Evolutionary conservation across 2,888 invertebrate species (phyloP), one percentile per base, ranked within the genome.

Genomic region (Shargacucullia verbasci): DNA sequence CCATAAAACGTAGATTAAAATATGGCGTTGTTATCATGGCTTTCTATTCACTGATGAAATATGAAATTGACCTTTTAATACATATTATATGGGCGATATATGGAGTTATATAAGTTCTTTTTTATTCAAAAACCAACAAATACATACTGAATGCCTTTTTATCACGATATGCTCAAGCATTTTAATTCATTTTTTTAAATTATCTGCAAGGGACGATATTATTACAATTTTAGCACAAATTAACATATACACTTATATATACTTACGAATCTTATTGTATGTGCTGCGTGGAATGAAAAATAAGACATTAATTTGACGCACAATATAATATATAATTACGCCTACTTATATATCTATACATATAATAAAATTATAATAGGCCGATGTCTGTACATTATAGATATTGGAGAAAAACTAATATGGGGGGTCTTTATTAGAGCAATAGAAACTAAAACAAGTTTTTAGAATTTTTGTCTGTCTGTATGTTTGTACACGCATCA

Each of bases 211-310:
- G 13, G 41, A 73, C 70, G 63, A 50, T 55, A 52, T 59, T 72
- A 65, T 78, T 76, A 76, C 73, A 70, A 66, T 60, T 59, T 64
- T 49, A 62, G 46, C 75, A 74, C 75, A 66, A 52, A 38, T 46
- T 29, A 2, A 7, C 13, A 53, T 35, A 59, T 55, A 50, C 46
- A 53, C 46, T 44, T 59, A 25, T 1, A 54, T 57, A 71, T 87
- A 91, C 90, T 89, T 58, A 89, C 90, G 12, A 53, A 49, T 41
- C 34, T 11, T 41, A 59, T 10, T 27, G 50, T 43, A 56, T 58
- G 34, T 6, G 84, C 89, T 89, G 91, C 89, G 57, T 84, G 83
- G 58, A 86, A 89, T 59, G 79, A 84, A 81, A 78, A 53, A 70
- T 47, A 73, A 68, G 35, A 41, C 5, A 60, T 53, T 43, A 56